Base-by-base conservation (phyloP, 2,113 vertebrate species). In the Elaphurus davidianus region DNA sequence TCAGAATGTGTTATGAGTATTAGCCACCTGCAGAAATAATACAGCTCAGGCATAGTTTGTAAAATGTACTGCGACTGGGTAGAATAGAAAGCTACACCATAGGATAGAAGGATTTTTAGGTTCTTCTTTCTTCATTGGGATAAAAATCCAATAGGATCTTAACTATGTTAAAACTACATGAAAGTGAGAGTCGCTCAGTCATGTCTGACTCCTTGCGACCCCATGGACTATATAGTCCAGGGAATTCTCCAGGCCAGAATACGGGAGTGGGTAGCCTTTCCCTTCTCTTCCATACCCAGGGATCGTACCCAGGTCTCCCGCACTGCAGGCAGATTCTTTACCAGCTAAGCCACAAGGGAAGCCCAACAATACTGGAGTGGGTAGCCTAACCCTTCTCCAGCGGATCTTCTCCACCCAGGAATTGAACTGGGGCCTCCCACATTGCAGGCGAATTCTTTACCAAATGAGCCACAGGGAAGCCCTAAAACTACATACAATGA, bases 11-110 rank as follows among this genome's bases (percentile, higher is more conserved):
- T 91, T 50, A 78, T 81, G 64, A 95, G 7, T 59, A 54, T n/a
- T 40, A 55, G 67, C 19, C 89, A 84, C n/a, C n/a, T 92, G n/a
- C 85, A 57, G 43, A 85, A 97, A 87, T 94, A 87, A 94, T 17
- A 91, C 7, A 92, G n/a, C 14, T 60, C 84, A 81, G n/a, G 76
- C 17, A 55, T 15, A 33, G 21, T 89, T 54, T 91, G 47, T 76
- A 91, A 94, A 96, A 88, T 50, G 50, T 52, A 47, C 25, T 12
- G 4, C 33, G 43, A 87, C 6, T 76, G 27, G 57, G 36, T 27
- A 47, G 40, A 96, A 96, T 0, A 62, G 30, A 57, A 89, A 97
- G 59, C 78, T 82, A 45, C 36, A 59, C 8, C 7, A 54, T 0
- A 62, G 25, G 36, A 27, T 23, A 3, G 55, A 79, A 87, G 55